Evolutionary conservation across 1,140 invertebrate species (phyloP).

Genomic region (Brachionus manjavacas): DNA sequence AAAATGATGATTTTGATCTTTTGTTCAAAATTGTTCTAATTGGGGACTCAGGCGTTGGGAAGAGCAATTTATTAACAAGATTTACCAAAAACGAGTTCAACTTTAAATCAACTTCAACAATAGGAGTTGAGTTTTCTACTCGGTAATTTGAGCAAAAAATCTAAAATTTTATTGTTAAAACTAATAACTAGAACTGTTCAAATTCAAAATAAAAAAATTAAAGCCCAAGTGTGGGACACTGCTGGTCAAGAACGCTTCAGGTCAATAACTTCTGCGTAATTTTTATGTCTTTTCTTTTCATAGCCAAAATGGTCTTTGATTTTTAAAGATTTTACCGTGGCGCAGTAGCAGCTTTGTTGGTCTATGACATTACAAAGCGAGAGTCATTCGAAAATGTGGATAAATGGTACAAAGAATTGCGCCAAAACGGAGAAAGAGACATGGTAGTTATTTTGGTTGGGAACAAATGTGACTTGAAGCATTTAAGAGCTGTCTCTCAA

Average conservation of each 20-base stretch:
- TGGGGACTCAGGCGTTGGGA: constrained; percentile 98
- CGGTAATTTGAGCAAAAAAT: background rate
- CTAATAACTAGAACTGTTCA: constrained; percentile 60
- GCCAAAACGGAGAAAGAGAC: constrained; percentile 91
- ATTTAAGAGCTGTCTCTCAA: constrained; percentile 25
- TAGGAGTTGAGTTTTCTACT: constrained; percentile 98
- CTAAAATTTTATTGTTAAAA: background rate
- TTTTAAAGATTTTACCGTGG: constrained; percentile 62
- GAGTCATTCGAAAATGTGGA: constrained; percentile 98
- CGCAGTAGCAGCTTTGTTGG: constrained; percentile 80
- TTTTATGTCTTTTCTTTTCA: constrained; percentile 70
- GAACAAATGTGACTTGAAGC: constrained; percentile 44
- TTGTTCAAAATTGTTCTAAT: constrained; percentile 85
- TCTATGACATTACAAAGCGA: constrained; percentile 87
- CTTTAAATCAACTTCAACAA: constrained; percentile 98
- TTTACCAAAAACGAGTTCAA: constrained; percentile 99
- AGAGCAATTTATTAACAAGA: constrained; percentile 95
- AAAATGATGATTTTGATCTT: background rate
- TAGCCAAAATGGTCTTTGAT: background rate
- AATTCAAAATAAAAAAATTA: constrained; percentile 60
- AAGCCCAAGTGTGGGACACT: constrained; percentile 94
- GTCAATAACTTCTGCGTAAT: constrained; percentile 79
- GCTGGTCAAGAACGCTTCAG: constrained; percentile 97
- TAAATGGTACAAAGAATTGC: constrained; percentile 98
- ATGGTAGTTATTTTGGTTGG: constrained; percentile 98